Evolutionary conservation across 2,113 vertebrate species (phyloP), one percentile per base, ranked within the genome.

Genomic region (Centropristis striata): DNA sequence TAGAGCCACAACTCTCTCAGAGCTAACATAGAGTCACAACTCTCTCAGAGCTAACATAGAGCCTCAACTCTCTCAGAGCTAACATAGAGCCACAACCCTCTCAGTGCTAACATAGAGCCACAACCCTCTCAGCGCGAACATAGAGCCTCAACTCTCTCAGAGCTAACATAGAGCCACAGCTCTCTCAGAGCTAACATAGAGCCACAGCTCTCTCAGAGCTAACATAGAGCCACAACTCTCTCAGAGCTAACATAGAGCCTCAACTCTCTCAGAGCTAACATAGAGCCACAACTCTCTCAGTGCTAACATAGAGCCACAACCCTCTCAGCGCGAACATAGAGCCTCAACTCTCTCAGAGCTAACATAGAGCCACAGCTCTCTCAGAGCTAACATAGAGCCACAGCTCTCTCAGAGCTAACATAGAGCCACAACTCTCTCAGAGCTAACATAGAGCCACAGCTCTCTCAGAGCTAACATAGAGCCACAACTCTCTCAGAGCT

Each of bases 171-270:
- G 89, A 89, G 80, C 81, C 86, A 54, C 89, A 86, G 44, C 81
- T 88, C 86, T 85, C 70, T 92, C 81, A 86, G 83, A 46, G 25
- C 78, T 67, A 89, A 83, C 91, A 91, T 92, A 81, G 89, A 89
- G 80, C 81, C 86, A 54, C 89, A 86, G 44, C 81, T 88, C 86
- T 85, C 70, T 92, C 81, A 86, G 83, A 46, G 25, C 78, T 67
- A 89, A 83, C 91, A 91, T 92, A 81, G 89, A 89, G 80, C 81
- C 86, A 54, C 89, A 86, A 49, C 81, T 88, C 86, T 85, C 70
- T 92, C 81, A 86, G 83, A 46, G 25, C 78, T 67, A 89, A 83
- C 91, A 91, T 92, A 81, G 89, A n/a, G n/a, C n/a, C 92, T 88
- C 42, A 90, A 92, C n/a, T n/a, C n/a, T n/a, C n/a, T n/a, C n/a